These are phyloP conservation scores for Galleria mellonella DNA, from an alignment of 1,140 invertebrate genomes.

Conservation along the genomic window DNA sequence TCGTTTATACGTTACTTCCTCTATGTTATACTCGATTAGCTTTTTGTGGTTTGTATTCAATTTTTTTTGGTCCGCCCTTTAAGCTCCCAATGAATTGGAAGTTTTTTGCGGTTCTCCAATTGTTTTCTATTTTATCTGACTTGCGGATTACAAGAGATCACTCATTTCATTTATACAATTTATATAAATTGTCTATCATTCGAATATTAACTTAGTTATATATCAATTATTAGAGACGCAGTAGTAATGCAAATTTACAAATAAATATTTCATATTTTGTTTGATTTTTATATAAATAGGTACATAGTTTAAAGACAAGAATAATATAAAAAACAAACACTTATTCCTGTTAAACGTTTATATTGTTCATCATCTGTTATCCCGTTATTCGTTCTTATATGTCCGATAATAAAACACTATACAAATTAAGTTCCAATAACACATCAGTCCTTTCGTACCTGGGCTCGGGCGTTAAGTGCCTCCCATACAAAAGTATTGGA, in stretches of 20 bases:
- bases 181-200: too few relatives aligned
- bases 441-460: slow-evolving; percentile 49
- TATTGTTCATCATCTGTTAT: not conserved
- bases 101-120: slow-evolving; percentile 35
- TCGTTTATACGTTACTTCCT: slow-evolving; percentile 66
- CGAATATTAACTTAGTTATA: too few relatives aligned
- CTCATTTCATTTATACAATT: too few relatives aligned
- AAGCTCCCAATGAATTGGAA: slow-evolving; percentile 33
- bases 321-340: not conserved
- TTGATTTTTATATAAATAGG: too few relatives aligned
- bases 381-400: slow-evolving; percentile 18
- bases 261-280: too few relatives aligned
- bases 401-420: slow-evolving; percentile 39
- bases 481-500: slow-evolving; percentile 73
- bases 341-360: not conserved
- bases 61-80: slow-evolving; percentile 33
- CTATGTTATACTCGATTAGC: slow-evolving; percentile 49
- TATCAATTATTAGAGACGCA: too few relatives aligned
- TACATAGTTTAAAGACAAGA: too few relatives aligned
- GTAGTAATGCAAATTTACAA: too few relatives aligned
- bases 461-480: slow-evolving; percentile 56
- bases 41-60: slow-evolving; percentile 51
- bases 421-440: slow-evolving; percentile 41
- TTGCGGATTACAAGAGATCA: not conserved
- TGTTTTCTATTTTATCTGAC: slow-evolving; percentile 27